A percentile compares a stretch with the other conserved stretches of the same genome.
Conservation (phyloP, 2,797 vertebrate species). For the Danio kyathit region DNA sequence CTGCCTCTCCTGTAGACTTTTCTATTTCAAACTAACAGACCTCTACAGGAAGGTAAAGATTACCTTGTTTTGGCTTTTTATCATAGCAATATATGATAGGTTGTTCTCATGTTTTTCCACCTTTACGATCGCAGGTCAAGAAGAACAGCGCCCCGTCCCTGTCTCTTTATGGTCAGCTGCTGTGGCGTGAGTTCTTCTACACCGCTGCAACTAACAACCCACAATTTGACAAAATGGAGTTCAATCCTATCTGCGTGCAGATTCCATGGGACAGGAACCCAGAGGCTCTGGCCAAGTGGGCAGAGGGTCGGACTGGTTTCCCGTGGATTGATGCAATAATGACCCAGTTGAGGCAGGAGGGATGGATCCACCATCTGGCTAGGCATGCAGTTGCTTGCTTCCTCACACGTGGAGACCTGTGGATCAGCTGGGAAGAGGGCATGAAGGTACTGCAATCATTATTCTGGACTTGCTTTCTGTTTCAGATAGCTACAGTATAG, state of each 20-base stretch:
- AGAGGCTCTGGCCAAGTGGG: constrained; percentile 95
- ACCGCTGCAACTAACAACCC: constrained; percentile 92
- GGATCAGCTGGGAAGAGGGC: constrained; percentile 98
- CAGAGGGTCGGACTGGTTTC: constrained; percentile 92
- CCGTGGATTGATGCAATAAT: constrained; percentile 98
- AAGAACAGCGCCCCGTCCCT: constrained; percentile 90
- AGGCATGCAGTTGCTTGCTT: constrained; percentile 94
- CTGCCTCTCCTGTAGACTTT: constrained; percentile 93
- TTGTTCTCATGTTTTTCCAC: neutral
- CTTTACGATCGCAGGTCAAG: constrained; percentile 83
- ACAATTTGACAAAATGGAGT: constrained; percentile 97
- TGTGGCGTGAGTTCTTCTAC: constrained; percentile 98
- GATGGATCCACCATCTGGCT: constrained; percentile 95
- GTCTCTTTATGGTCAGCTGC: constrained; percentile 92
- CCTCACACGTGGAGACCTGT: constrained; percentile 93
- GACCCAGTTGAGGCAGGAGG: constrained; percentile 94
- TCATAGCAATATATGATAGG: no score
- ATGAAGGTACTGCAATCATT: constrained; percentile 84
- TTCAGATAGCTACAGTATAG: no score
- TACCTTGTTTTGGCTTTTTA: neutral
- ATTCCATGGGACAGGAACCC: constrained; percentile 96
- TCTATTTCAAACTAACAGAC: constrained; percentile 95
- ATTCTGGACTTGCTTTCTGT: neutral
- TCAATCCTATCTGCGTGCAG: constrained; percentile 94
- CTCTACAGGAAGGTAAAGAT: constrained; percentile 92